Percentiles rank a stretch among this genome's conserved stretches.
Evolutionary conservation across 2,888 invertebrate species (phyloP).

Genomic region (Caenorhabditis zanzibari): DNA sequence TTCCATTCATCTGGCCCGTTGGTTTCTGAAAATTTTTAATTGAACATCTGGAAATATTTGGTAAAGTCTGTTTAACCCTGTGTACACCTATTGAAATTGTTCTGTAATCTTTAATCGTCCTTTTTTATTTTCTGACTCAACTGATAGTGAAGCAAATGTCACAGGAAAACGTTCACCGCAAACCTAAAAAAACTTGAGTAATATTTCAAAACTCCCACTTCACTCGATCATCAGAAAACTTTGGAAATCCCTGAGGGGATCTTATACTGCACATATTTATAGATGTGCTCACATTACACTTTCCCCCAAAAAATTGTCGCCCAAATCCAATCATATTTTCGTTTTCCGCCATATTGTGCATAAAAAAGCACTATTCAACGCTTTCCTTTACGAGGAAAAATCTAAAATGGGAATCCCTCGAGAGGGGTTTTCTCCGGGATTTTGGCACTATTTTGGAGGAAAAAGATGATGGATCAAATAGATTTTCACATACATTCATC

Average conservation of each 20-base stretch:
- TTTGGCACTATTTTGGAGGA: slow-evolving; percentile 2
- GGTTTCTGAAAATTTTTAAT: too few species aligned
- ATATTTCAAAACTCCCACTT: slow-evolving; percentile 19
- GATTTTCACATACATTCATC: slow-evolving; percentile 55
- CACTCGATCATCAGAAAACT: neutral
- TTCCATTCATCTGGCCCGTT: too few species aligned
- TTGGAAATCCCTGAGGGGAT: neutral
- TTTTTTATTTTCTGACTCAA: neutral
- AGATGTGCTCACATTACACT: slow-evolving; percentile 33
- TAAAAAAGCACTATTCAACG: slow-evolving; percentile 13
- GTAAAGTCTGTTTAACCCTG: too few species aligned
- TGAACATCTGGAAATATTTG: too few species aligned
- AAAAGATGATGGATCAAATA: slow-evolving; percentile 42
- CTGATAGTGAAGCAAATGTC: slow-evolving; percentile 1
- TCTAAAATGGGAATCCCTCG: slow-evolving; percentile 23
- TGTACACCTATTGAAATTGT: neutral
- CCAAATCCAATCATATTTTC: slow-evolving; percentile 45
- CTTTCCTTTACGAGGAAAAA: slow-evolving; percentile 6
- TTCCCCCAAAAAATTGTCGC: neutral
- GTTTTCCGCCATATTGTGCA: slow-evolving; percentile 25
- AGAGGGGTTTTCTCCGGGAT: slow-evolving; percentile 10
- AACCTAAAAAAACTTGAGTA: neutral
- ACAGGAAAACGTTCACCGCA: neutral
- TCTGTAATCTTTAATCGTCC: slow-evolving; percentile 4
- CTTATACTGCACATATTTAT: neutral